Conservation (phyloP, 2,888 invertebrate genomes). For the Oligia strigilis region DNA sequence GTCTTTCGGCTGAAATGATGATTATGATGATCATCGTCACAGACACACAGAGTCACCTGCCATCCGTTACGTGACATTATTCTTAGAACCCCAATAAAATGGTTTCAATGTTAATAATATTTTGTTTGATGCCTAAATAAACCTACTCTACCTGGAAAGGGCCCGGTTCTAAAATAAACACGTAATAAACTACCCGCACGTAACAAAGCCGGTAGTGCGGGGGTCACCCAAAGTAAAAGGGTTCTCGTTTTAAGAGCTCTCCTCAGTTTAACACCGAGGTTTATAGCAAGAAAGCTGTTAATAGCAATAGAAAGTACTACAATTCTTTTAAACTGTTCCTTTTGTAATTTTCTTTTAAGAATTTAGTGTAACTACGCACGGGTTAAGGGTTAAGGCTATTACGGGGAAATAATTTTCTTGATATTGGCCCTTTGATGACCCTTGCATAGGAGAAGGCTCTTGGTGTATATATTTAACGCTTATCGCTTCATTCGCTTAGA, state of each 20-base stretch:
- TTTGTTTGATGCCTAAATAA: slow-evolving; percentile 61
- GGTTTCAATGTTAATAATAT: slow-evolving; percentile 53
- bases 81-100: slow-evolving; percentile 47
- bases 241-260: slow-evolving; percentile 71
- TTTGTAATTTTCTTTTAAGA: slow-evolving; percentile 49
- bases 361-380: slow-evolving; percentile 40
- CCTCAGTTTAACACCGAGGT: slow-evolving; percentile 63
- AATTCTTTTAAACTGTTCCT: slow-evolving; percentile 46
- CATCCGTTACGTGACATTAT: slow-evolving; percentile 44
- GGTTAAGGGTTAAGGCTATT: slow-evolving; percentile 28
- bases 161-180: slow-evolving; percentile 50
- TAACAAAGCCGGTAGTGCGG: slow-evolving; percentile 59
- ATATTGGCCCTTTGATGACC: slow-evolving; percentile 8
- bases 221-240: slow-evolving; percentile 70
- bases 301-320: slow-evolving; percentile 62
- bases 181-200: slow-evolving; percentile 54
- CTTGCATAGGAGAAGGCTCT: slow-evolving; percentile 10
- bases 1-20: too few species aligned
- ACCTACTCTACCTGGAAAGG: slow-evolving; percentile 50
- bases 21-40: slow-evolving; percentile 8
- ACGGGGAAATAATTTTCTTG: slow-evolving; percentile 40
- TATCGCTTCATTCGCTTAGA: slow-evolving; percentile 33
- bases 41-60: slow-evolving; percentile 10
- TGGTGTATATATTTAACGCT: slow-evolving; percentile 37
- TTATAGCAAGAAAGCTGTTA: slow-evolving; percentile 68